Base-by-base conservation (phyloP, 2,113 vertebrate genomes). In the Xenus cinereus region DNA sequence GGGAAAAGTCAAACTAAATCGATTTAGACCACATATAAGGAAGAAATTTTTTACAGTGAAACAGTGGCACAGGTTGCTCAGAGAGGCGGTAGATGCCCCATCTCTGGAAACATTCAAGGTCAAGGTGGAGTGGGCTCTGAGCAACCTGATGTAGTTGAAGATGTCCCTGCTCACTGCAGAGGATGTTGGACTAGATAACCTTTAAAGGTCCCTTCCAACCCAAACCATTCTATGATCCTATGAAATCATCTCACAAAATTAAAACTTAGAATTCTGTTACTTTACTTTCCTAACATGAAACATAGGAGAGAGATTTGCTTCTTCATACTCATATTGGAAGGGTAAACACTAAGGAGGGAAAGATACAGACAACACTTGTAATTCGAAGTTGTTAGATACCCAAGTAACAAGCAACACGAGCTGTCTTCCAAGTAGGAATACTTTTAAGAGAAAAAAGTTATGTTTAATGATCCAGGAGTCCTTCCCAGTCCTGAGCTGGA, bases 231-330 rank as follows among this genome's bases (percentile, higher is more conserved):
- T 63, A 39, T 39, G 60, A 27, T 63, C 18, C 60, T 63, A 39
- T 28, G 10, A 93, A 93, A 64, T 57, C 5, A 32, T 32, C 32
- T 85, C n/a, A 82, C 8, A 30, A 68, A 72, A 79, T 19, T 17
- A 62, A 84, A 82, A 37, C 24, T 8, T 21, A 7, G 12, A 75
- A 82, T 88, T 84, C 41, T 63, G 22, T 84, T 69, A 43, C 50
- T 84, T 79, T 32, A 57, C 32, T 77, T 80, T 50, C 37, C 41
- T 71, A 79, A 60, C 17, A 35, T 6, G 46, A 84, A 67, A 62
- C 7, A 30, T 0, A 37, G 14, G 5, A 51, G 9, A 85, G 15
- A 82, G 11, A 69, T 20, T 67, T 0, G 0, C 11, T 66, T 24
- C 24, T 85, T 69, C 54, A 39, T 27, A 37, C 26, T 60, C 28